phyloP scores from a whole-genome alignment of 1,140 invertebrate species.

The Agrypnia vestita region DNA sequence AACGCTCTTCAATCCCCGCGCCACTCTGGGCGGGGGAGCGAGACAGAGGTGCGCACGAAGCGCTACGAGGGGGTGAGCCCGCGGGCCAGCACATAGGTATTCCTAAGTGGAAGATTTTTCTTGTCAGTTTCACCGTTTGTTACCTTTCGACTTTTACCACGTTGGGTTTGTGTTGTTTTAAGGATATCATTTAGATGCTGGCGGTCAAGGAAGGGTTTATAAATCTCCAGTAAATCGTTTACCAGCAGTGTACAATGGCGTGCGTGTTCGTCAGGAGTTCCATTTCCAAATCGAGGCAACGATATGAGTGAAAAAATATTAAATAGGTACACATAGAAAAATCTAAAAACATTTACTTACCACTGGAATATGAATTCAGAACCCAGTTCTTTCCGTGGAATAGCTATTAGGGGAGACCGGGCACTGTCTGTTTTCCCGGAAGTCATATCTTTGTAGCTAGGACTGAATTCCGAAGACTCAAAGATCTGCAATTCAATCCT shows the following conservation, averaged over 20 bases:
- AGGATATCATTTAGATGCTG: not conserved
- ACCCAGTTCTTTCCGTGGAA: too few species aligned
- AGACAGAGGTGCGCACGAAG: not conserved
- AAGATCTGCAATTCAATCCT: too few species aligned
- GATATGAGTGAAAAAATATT: too few species aligned
- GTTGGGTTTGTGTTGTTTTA: conserved; percentile 7
- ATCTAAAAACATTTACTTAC: too few species aligned
- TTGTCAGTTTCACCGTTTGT: conserved; percentile 22
- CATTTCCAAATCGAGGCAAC: too few species aligned
- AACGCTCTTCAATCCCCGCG: not conserved
- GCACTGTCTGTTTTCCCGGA: too few species aligned
- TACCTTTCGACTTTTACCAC: conserved; percentile 25
- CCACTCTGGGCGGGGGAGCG: not conserved
- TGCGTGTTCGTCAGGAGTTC: too few species aligned
- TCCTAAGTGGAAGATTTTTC: not conserved
- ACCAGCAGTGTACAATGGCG: not conserved
- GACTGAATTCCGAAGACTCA: too few species aligned
- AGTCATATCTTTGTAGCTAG: too few species aligned
- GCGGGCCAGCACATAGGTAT: not conserved
- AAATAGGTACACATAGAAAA: too few species aligned
- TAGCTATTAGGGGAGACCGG: too few species aligned
- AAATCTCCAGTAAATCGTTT: conserved; percentile 13
- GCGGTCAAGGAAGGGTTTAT: not conserved
- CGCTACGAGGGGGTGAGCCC: conserved; percentile 15
- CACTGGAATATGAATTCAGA: too few species aligned